Evolutionary conservation across 1,140 invertebrate species (phyloP).

Genomic region (Ruditapes philippinarum): DNA sequence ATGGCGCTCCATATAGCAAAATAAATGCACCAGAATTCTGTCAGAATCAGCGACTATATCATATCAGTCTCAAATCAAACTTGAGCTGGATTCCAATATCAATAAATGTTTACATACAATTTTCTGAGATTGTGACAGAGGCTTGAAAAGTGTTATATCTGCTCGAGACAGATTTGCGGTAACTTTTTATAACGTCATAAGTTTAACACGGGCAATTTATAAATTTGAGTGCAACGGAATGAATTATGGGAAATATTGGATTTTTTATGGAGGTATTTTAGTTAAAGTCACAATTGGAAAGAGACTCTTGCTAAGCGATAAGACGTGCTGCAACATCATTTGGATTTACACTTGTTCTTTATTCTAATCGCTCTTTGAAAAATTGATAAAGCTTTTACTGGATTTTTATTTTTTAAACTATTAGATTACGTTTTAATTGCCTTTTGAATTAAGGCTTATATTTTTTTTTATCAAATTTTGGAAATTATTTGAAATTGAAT

Average conservation of each 20-base stretch:
- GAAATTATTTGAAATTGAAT: no score
- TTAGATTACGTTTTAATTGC: no score
- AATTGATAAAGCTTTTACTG: no score
- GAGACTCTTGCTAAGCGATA: background rate
- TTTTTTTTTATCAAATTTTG: no score
- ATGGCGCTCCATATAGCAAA: no score
- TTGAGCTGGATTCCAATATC: background rate
- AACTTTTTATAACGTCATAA: background rate
- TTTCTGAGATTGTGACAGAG: background rate
- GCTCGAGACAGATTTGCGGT: background rate
- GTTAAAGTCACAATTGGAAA: background rate
- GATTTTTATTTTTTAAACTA: no score
- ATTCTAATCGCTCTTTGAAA: no score
- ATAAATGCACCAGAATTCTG: conserved; percentile 37
- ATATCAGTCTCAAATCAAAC: conserved; percentile 22
- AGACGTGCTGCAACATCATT: background rate
- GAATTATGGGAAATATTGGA: conserved; percentile 27
- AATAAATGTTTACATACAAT: conserved; percentile 45
- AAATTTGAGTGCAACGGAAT: background rate
- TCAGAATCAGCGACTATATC: background rate
- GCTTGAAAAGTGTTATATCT: background rate
- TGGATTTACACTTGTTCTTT: no score
- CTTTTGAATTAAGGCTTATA: no score
- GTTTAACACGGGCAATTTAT: background rate
- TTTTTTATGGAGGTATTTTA: background rate